Percentiles rank a stretch among this genome's conserved stretches.
These are phyloP conservation scores for Autographa gamma DNA, from an alignment of 2,888 invertebrate genomes.

Conservation along the genomic window DNA sequence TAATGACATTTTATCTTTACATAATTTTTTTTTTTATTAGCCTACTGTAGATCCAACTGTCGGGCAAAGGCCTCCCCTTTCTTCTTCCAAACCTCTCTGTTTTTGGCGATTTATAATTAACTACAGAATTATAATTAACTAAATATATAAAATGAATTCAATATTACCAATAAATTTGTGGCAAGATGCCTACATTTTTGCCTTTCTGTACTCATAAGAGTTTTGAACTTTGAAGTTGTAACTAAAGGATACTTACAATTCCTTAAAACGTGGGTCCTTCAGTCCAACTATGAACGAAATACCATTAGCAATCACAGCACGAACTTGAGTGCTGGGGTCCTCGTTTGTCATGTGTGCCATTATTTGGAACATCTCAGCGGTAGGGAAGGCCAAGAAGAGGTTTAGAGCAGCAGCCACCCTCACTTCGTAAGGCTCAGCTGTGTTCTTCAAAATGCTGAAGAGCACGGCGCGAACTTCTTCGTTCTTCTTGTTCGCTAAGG, in stretches of 20 bases:
- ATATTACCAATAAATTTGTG: no score
- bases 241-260: slow-evolving; percentile 82
- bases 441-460: slow-evolving; percentile 91
- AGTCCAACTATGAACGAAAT: slow-evolving; percentile 88
- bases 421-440: slow-evolving; percentile 90
- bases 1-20: no score
- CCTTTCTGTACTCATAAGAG: background rate
- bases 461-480: slow-evolving; percentile 87
- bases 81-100: no score
- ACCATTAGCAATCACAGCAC: slow-evolving; percentile 89
- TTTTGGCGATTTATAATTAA: no score
- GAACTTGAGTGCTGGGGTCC: slow-evolving; percentile 90
- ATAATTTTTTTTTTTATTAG: no score
- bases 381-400: slow-evolving; percentile 89
- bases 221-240: background rate
- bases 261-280: slow-evolving; percentile 72
- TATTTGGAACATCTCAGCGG: slow-evolving; percentile 90
- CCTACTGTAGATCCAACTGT: no score
- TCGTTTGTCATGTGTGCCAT: slow-evolving; percentile 91
- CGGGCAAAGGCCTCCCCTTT: no score
- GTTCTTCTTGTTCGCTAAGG: slow-evolving; percentile 85
- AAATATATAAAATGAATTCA: no score
- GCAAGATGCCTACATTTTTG: no score
- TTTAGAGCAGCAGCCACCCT: slow-evolving; percentile 90
- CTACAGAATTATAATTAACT: no score